Evolutionary conservation across 2,113 vertebrate genomes (phyloP), one percentile per base, ranked within the genome.

Genomic region (Mellivora capensis): DNA sequence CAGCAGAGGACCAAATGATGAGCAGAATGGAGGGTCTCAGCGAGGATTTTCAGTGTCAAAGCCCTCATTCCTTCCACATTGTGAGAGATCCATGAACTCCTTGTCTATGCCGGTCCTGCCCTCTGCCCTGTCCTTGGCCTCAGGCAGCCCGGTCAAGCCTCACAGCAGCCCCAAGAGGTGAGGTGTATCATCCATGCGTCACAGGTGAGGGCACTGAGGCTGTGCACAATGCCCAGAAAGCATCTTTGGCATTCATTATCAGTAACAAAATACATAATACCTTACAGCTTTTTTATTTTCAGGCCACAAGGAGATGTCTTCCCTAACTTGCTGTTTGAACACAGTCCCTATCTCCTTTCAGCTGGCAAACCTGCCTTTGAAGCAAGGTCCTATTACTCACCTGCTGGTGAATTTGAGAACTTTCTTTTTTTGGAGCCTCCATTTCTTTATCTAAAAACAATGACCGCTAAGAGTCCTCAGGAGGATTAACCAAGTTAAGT

Each of bases 61-160:
- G 39, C 1, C 14, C 14, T 57, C 20, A 11, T 8, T 79, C 39
- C 42, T 59, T 76, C 10, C 12, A 44, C 2, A 11, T 0, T 2
- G 18, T 9, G 59, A 82, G 37, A 44, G 25, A 42, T 49, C 7
- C 25, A 12, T 15, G 7, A 72, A 3, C 3, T 54, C 57, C 21
- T 21, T 2, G 15, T n/a, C 34, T 14, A 9, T 0, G 14, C 25
- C 29, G 14, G 2, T 0, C 6, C 3, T 4, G 11, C 7, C 4
- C n/a, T 62, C 8, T 27, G 62, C 9, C 34, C 34, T 29, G 18
- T 8, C 29, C 49, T 74, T 57, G 27, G 57, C 20, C 25, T 31
- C 23, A 34, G 23, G 67, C 14, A 31, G 17, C 69, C 42, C 34
- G 34, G 6, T 31, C 6, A 29, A 44, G 27, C 62, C 29, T 93